Evolutionary conservation across 2,113 vertebrate species (phyloP).

Genomic region (Pardalotus punctatus): DNA sequence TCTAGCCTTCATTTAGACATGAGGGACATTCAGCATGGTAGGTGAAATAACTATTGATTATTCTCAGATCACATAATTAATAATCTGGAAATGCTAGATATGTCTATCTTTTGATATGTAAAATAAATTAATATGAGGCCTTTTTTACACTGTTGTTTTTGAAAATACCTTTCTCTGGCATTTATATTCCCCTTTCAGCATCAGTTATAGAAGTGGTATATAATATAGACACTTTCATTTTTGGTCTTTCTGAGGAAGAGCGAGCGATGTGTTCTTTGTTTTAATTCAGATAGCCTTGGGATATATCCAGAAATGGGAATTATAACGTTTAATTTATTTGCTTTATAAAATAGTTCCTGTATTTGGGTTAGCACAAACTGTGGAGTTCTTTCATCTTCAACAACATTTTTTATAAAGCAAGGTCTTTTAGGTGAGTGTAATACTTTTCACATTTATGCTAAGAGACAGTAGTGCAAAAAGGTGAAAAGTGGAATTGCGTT

Average conservation of each 20-base stretch:
- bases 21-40: slow-evolving; percentile 96
- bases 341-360: neutral
- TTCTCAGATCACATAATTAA: neutral
- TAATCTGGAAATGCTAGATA: neutral
- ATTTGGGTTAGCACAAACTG: slow-evolving; percentile 1
- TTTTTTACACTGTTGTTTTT: neutral
- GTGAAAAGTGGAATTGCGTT: slow-evolving; percentile 60
- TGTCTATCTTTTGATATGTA: neutral
- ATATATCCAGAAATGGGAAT: neutral
- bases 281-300: neutral
- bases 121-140: neutral
- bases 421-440: neutral
- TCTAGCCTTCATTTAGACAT: slow-evolving; percentile 97
- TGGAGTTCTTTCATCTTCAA: neutral
- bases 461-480: slow-evolving; percentile 60
- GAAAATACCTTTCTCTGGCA: neutral
- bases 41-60: slow-evolving; percentile 55
- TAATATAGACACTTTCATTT: neutral
- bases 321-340: neutral
- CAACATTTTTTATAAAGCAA: neutral
- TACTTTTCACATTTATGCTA: slow-evolving; percentile 24
- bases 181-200: neutral
- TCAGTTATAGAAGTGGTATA: neutral
- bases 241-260: neutral
- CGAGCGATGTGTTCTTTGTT: neutral